phyloP scores from a whole-genome alignment of 1,140 invertebrate species.

The Ridgeia piscesae region DNA sequence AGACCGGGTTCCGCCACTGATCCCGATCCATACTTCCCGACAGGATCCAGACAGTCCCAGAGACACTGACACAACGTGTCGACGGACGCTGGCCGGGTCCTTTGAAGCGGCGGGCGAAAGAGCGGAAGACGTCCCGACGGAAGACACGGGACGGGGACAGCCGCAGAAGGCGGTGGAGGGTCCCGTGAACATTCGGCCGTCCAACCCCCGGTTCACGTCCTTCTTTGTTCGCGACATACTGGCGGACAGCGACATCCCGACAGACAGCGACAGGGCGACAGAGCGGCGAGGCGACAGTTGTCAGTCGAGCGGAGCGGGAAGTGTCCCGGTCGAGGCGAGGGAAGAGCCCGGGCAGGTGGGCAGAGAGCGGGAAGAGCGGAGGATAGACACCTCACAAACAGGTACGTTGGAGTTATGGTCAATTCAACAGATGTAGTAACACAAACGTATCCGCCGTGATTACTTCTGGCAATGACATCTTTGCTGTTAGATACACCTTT shows the following conservation, averaged over 20 bases:
- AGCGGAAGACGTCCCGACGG: background rate
- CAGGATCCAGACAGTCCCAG: background rate
- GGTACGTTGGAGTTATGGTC: background rate
- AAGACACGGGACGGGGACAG: background rate
- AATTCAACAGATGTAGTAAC: too few species aligned
- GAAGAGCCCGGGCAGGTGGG: slow-evolving; percentile 37
- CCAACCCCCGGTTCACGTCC: slow-evolving; percentile 30
- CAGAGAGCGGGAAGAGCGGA: background rate
- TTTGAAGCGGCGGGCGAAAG: background rate
- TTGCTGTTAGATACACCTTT: too few species aligned
- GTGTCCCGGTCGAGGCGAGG: slow-evolving; percentile 34
- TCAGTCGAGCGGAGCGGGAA: slow-evolving; percentile 38
- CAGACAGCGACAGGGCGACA: slow-evolving; percentile 73
- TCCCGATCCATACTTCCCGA: background rate
- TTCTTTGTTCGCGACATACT: slow-evolving; percentile 91
- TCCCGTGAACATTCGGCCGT: background rate
- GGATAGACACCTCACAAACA: background rate
- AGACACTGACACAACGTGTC: background rate
- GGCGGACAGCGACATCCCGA: slow-evolving; percentile 63
- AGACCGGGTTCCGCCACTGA: background rate
- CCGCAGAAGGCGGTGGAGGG: background rate
- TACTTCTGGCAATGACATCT: too few species aligned
- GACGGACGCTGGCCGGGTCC: background rate
- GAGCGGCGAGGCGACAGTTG: slow-evolving; percentile 69
- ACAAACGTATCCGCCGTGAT: too few species aligned